Evolutionary conservation across 2,797 vertebrate species (phyloP), one percentile per base, ranked within the genome.

Genomic region (Microctenopoma stevenorrisi): DNA sequence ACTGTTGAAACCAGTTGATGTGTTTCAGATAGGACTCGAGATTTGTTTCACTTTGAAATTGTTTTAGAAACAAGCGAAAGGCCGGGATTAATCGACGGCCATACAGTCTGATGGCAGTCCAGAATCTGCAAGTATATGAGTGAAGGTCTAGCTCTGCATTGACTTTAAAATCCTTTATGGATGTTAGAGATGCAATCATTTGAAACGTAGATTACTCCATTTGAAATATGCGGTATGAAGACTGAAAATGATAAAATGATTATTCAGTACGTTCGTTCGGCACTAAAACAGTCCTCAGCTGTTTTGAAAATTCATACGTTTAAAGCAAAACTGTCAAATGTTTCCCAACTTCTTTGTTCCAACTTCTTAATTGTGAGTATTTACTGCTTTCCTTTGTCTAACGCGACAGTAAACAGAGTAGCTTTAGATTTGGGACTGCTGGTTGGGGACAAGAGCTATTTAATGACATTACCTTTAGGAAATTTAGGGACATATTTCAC

Each of bases 381-480:
- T 51, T 60, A 6, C 14, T 55, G 14, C 15, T 33, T 42, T 37
- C 37, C 12, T 47, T 33, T 49, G 11, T 48, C 1, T 33, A 35
- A 16, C 44, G 43, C 56, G 5, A 15, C 3, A 9, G 6, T 52
- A 13, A 26, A 18, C 33, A 48, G 12, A 43, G 22, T 4, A 40
- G 44, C 2, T 52, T 49, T 14, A 1, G 1, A 0, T 30, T 33
- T 28, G 40, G 18, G 3, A 22, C 38, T 51, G 6, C 16, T 43
- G 1, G 54, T 37, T n/a, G 16, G 18, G 8, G 37, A 18, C 47
- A 66, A 65, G 38, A 15, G 18, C 42, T 7, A 15, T 48, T 57
- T 44, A 52, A 61, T 25, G 40, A 51, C 48, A 14, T 55, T 50
- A 56, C 43, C 35, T 54, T 30, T 6, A 43, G 14, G 40, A 68